phyloP scores from a whole-genome alignment of 1,140 invertebrate species.

The Glossosoma conforme region DNA sequence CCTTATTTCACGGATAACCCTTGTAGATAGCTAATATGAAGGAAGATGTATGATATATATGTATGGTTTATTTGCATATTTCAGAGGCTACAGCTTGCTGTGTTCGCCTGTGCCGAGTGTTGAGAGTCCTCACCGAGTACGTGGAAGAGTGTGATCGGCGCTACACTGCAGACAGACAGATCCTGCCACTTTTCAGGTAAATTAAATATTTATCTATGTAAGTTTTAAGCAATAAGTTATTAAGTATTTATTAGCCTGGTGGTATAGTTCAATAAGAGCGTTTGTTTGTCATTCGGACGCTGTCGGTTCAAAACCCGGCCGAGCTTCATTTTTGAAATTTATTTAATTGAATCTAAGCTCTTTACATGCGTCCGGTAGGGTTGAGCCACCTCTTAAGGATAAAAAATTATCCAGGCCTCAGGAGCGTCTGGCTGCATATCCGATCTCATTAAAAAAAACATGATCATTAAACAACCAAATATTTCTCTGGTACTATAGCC shows the following conservation, averaged over 20 bases:
- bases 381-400: too few relatives aligned
- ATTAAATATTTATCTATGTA: slow-evolving; percentile 12
- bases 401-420: too few relatives aligned
- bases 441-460: too few relatives aligned
- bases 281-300: background rate
- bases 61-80: slow-evolving; percentile 33
- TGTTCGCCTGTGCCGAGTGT: slow-evolving; percentile 81
- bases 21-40: too few relatives aligned
- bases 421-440: too few relatives aligned
- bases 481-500: too few relatives aligned
- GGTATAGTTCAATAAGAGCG: too few relatives aligned
- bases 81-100: slow-evolving; percentile 47
- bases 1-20: too few relatives aligned
- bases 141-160: slow-evolving; percentile 92
- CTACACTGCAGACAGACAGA: slow-evolving; percentile 84
- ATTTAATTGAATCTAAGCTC: background rate
- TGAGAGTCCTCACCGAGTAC: slow-evolving; percentile 93
- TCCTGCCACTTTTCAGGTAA: slow-evolving; percentile 80
- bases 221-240: background rate
- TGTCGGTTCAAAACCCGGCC: background rate
- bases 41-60: too few relatives aligned
- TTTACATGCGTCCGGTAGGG: too few relatives aligned
- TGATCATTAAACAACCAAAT: too few relatives aligned
- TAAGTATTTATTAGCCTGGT: background rate
- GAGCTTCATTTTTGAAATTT: background rate